Evolutionary conservation across 35 echinoderm and acorn worm species (phyloP), one percentile per base, ranked within the genome.

Genomic region (Apostichopus californicus): DNA sequence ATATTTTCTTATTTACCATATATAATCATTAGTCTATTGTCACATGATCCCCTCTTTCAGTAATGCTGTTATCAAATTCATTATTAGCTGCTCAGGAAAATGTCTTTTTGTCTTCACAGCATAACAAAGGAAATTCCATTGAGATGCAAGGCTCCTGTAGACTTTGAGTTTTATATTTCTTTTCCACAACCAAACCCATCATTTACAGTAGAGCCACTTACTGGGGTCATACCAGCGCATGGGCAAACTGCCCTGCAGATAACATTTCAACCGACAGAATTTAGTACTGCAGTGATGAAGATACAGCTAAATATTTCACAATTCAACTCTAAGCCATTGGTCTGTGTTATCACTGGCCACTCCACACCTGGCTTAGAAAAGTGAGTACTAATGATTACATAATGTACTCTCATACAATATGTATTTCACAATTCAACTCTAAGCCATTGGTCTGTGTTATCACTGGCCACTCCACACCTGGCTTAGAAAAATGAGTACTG

Each of bases 81-180:
- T 46, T 12, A 61, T 12, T 61, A 61, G 58, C 55, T 82, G 10
- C 80, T 52, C 80, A 55, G 6, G 80, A 61, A 61, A 13, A 75
- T 75, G 71, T 22, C 17, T 73, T 25, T 91, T 60, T 91, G 34
- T 68, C 73, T 54, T 78, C 55, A 85, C 79, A 99, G 97, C 54
- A 89, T 78, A 65, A 93, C 93, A 77, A 96, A 93, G 73, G 91
- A 93, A 58, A 95, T 99, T 58, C 95, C 97, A 8, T 80, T 99
- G 18, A 87, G 90, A 21, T 99, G 97, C 90, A 92, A 96, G 82
- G 94, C 92, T 66, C 97, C 97, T 5, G 82, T 99, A 20, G 97
- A 99, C 87, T 99, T 99, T 94, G 97, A 99, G 70, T 99, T 96
- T 90, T 85, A 95, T 72, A 79, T 99, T 12, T 92, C 95, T 46